A percentile compares a stretch with the other conserved stretches of the same genome.
These are phyloP conservation scores for Dysmachus trigonus DNA, from an alignment of 2,888 invertebrate genomes.

Conservation along the genomic window DNA sequence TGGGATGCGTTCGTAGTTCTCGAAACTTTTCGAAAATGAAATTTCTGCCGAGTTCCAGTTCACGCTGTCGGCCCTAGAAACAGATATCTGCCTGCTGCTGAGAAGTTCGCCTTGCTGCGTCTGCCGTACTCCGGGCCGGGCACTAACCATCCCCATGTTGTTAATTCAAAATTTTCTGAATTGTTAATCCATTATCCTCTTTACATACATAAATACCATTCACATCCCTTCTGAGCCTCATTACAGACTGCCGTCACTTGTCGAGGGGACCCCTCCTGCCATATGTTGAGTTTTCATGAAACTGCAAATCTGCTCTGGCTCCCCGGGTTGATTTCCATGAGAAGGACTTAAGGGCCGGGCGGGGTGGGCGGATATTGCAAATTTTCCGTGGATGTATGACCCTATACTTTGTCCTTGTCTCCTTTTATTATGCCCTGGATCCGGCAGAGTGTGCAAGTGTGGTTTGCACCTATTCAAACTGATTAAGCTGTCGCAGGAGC, in stretches of 20 bases:
- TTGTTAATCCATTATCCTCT: constrained; percentile 44
- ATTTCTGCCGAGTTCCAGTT: neutral
- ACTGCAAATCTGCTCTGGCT: constrained; percentile 22
- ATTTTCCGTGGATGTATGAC: constrained; percentile 33
- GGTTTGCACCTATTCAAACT: constrained; percentile 4
- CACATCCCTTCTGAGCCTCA: constrained; percentile 22
- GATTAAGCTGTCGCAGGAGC: neutral
- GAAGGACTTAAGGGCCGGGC: neutral
- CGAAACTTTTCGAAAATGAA: constrained; percentile 14
- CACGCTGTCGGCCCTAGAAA: neutral
- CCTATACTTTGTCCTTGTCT: constrained; percentile 31
- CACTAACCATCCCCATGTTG: neutral
- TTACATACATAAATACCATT: constrained; percentile 40
- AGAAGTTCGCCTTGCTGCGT: constrained; percentile 2
- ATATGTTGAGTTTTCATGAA: constrained; percentile 38
- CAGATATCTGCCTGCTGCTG: constrained; percentile 4
- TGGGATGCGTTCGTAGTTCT: neutral
- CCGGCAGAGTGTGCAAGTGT: constrained; percentile 2
- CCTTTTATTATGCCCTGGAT: neutral
- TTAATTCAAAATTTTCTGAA: constrained; percentile 43
- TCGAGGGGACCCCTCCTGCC: neutral
- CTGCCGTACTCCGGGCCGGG: neutral
- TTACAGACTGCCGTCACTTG: constrained; percentile 14
- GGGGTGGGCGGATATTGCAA: constrained; percentile 19
- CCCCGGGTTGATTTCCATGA: constrained; percentile 19